A percentile compares a stretch with the other conserved stretches of the same genome.
phyloP scores from a whole-genome alignment of 2,888 invertebrate genomes.

The Drosophila paracracens region DNA sequence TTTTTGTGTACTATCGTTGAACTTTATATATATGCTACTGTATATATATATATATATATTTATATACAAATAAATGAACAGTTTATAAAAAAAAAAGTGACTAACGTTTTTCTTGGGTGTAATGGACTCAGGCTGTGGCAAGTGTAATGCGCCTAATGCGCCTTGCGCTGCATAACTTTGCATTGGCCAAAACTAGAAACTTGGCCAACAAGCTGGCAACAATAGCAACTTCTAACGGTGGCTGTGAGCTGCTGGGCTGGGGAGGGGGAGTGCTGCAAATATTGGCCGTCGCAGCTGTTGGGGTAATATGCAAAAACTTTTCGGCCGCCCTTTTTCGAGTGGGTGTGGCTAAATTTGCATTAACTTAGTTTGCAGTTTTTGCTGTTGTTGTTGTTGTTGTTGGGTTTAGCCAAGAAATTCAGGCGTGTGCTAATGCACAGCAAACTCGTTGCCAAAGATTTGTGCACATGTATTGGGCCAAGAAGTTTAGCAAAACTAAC shows the following conservation, averaged over 20 bases:
- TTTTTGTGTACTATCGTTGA: conserved; percentile 60
- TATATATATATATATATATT: conserved; percentile 31
- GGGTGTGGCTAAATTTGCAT: conserved; percentile 52
- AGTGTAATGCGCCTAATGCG: conserved; percentile 53
- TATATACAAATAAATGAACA: conserved; percentile 43
- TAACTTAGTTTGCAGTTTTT: conserved; percentile 34
- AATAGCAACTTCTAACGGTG: conserved; percentile 6
- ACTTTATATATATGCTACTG: conserved; percentile 34
- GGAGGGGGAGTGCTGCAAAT: background rate
- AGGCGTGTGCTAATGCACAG: conserved; percentile 77
- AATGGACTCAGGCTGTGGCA: conserved; percentile 34
- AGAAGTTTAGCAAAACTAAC: conserved; percentile 61
- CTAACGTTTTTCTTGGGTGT: conserved; percentile 22
- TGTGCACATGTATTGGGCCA: conserved; percentile 74
- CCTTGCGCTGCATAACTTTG: conserved; percentile 38
- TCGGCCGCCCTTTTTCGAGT: conserved; percentile 10
- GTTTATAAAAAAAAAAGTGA: conserved; percentile 24
- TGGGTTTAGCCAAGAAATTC: conserved; percentile 64
- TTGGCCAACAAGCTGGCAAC: conserved; percentile 31
- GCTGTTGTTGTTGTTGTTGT: conserved; percentile 17
- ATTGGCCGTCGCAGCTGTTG: conserved; percentile 54
- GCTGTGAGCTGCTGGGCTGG: background rate
- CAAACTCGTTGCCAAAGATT: conserved; percentile 70
- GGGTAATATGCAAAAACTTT: conserved; percentile 47
- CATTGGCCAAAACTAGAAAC: conserved; percentile 39